phyloP scores from a whole-genome alignment of 2,888 invertebrate species.

The Cerceris rybyensis region DNA sequence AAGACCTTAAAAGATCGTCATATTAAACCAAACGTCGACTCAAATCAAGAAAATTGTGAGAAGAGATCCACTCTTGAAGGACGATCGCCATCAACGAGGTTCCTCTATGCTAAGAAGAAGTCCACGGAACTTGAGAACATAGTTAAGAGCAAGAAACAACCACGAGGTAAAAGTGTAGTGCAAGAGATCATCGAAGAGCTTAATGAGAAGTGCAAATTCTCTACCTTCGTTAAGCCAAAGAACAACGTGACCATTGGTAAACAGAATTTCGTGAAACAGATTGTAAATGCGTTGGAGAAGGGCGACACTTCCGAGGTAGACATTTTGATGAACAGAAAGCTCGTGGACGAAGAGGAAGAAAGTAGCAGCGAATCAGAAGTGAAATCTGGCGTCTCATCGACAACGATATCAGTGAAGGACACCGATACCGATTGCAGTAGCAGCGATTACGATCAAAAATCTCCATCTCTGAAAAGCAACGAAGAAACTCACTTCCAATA shows the following conservation, averaged over 20 bases:
- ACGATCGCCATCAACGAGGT: slow-evolving; percentile 32
- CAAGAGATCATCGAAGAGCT: slow-evolving; percentile 65
- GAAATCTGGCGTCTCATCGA: slow-evolving; percentile 53
- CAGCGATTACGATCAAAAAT: slow-evolving; percentile 48
- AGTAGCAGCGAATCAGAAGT: slow-evolving; percentile 37
- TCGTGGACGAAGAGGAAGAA: slow-evolving; percentile 20
- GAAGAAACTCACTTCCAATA: slow-evolving; percentile 20
- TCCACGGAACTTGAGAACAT: slow-evolving; percentile 61
- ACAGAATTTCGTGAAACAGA: slow-evolving; percentile 61
- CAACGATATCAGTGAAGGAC: slow-evolving; percentile 60
- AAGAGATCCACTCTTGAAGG: background rate
- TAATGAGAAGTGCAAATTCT: slow-evolving; percentile 41
- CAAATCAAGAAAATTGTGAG: background rate
- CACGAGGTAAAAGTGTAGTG: slow-evolving; percentile 47
- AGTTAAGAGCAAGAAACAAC: slow-evolving; percentile 42
- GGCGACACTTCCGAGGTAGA: background rate
- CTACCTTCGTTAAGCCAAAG: background rate
- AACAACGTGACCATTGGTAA: background rate
- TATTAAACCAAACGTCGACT: background rate
- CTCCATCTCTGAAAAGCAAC: slow-evolving; percentile 30
- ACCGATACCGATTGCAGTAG: slow-evolving; percentile 62
- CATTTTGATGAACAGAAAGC: background rate
- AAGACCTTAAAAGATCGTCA: background rate
- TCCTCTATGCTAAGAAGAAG: slow-evolving; percentile 56
- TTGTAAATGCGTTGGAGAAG: slow-evolving; percentile 63